phyloP scores from a whole-genome alignment of 2,797 vertebrate genomes.

The Naso thynnoides region DNA sequence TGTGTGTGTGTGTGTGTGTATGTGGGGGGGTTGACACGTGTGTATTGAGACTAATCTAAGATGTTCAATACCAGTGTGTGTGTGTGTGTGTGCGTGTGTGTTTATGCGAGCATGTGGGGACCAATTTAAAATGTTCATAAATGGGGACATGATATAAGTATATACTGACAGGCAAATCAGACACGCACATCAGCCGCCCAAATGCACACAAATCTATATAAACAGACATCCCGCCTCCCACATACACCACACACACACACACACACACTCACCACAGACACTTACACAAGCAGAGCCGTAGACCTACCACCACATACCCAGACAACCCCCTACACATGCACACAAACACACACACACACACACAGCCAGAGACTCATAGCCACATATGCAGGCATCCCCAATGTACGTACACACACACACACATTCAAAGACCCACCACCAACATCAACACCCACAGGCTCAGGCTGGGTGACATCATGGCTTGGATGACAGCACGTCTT shows the following conservation, averaged over 20 bases:
- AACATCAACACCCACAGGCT: conserved; percentile 78
- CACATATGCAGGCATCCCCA: conserved; percentile 54
- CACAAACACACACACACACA: conserved; percentile 24
- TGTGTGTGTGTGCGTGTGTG: background rate
- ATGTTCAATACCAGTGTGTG: conserved; percentile 22
- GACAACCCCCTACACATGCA: conserved; percentile 43
- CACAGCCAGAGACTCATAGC: conserved; percentile 42
- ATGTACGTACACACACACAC: conserved; percentile 43
- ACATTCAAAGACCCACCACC: conserved; percentile 73
- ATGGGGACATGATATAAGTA: conserved; percentile 62
- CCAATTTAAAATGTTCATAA: conserved; percentile 37
- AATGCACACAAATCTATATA: conserved; percentile 66
- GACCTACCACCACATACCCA: conserved; percentile 67
- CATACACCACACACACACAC: conserved; percentile 60
- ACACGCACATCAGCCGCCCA: conserved; percentile 48
- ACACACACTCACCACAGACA: conserved; percentile 73
- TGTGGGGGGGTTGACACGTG: conserved; percentile 29
- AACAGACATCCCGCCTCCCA: conserved; percentile 77
- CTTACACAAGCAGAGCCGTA: conserved; percentile 75
- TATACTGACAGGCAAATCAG: conserved; percentile 49
- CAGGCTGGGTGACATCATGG: conserved; percentile 83
- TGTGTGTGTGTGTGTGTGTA: conserved; percentile 34
- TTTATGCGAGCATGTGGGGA: conserved; percentile 25
- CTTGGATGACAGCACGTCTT: conserved; percentile 88
- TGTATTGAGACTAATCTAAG: conserved; percentile 43